phyloP scores from a whole-genome alignment of 1,140 invertebrate genomes.

The Neocloeon triangulifer region DNA sequence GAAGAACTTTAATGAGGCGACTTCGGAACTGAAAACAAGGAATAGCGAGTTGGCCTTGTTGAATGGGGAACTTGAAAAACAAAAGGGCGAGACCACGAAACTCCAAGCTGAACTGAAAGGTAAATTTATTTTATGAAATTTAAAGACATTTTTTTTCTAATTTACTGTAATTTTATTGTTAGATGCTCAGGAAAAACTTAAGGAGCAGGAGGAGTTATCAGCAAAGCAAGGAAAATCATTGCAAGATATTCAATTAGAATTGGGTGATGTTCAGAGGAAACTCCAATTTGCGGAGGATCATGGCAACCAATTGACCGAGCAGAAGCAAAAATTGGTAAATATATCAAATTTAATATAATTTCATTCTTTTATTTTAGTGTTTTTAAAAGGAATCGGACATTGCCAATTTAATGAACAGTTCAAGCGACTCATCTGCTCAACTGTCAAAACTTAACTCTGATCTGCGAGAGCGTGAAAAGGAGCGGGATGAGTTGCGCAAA shows the following conservation, averaged over 20 bases:
- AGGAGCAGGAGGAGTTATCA: conserved; percentile 18
- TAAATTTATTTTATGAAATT: too few relatives aligned
- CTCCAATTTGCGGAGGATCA: conserved; percentile 17
- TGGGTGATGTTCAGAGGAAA: conserved; percentile 17
- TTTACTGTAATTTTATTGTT: conserved; percentile 8
- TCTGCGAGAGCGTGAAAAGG: conserved; percentile 21
- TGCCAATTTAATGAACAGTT: conserved; percentile 16
- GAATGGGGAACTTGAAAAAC: conserved; percentile 11
- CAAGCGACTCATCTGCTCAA: conserved; percentile 20
- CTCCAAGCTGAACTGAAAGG: conserved; percentile 11
- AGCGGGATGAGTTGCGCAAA: conserved; percentile 16
- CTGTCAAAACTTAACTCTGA: conserved; percentile 24
- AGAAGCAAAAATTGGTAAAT: conserved; percentile 21
- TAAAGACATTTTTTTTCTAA: too few relatives aligned
- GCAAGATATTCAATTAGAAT: conserved; percentile 16
- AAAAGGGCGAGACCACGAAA: conserved; percentile 13
- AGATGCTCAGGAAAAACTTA: conserved; percentile 17
- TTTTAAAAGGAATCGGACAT: conserved; percentile 22
- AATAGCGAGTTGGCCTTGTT: too few relatives aligned
- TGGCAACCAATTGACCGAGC: conserved; percentile 13
- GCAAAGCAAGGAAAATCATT: conserved; percentile 17
- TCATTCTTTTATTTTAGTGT: conserved; percentile 2
- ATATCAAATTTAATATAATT: conserved; percentile 3
- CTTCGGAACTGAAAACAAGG: conserved; percentile 15
- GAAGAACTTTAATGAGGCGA: conserved; percentile 14